Percentiles rank a stretch among this genome's conserved stretches.
phyloP scores from a whole-genome alignment of 2,113 vertebrate species.

The Apodemus sylvaticus region DNA sequence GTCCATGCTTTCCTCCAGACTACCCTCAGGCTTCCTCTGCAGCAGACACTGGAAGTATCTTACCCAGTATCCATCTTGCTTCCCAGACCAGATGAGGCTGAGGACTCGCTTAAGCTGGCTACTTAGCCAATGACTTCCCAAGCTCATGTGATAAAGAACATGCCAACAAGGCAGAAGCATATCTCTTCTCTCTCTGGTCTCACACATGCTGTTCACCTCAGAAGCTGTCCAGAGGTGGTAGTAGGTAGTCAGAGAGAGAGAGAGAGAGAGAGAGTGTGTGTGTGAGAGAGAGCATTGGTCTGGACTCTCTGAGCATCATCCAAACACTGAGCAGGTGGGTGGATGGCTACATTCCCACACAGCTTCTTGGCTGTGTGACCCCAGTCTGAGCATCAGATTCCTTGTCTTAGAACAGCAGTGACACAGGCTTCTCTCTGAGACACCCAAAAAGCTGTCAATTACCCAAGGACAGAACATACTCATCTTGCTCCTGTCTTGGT shows the following conservation, averaged over 20 bases:
- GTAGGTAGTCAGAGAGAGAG: background rate
- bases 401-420: background rate
- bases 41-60: background rate
- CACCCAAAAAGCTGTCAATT: background rate
- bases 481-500: background rate
- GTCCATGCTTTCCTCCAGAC: background rate
- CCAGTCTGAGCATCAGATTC: background rate
- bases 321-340: background rate
- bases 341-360: background rate
- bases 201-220: background rate
- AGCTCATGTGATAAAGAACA: background rate
- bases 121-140: background rate
- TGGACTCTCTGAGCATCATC: too few relatives aligned
- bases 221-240: background rate
- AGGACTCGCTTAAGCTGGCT: background rate
- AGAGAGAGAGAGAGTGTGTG: too few relatives aligned
- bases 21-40: background rate
- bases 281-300: background rate
- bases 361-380: background rate
- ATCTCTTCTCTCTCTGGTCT: background rate
- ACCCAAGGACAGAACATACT: background rate
- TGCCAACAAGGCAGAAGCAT: background rate
- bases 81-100: background rate
- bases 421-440: background rate
- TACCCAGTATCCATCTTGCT: background rate